These are phyloP conservation scores for Drosophila bunnanda DNA, from an alignment of 2,888 invertebrate genomes.

Conservation along the genomic window DNA sequence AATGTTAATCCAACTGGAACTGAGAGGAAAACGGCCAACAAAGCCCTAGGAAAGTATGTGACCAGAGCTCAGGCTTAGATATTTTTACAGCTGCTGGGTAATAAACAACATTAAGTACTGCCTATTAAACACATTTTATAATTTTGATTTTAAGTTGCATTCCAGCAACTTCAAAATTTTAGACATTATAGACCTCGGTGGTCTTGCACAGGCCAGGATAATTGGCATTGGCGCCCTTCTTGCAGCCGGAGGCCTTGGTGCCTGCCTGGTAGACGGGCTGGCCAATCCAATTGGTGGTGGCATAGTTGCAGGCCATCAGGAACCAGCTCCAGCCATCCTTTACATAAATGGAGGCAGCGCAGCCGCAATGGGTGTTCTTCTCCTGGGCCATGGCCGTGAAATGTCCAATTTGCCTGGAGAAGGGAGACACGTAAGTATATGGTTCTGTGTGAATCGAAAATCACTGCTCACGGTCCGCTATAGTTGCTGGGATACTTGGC, in stretches of 20 bases:
- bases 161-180: neutral
- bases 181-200: slow-evolving; percentile 42
- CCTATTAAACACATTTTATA: neutral
- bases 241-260: slow-evolving; percentile 30
- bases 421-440: neutral
- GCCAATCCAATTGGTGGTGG: slow-evolving; percentile 52
- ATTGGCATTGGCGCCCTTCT: slow-evolving; percentile 30
- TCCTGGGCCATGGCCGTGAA: slow-evolving; percentile 57
- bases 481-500: slow-evolving; percentile 63
- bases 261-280: slow-evolving; percentile 37
- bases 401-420: slow-evolving; percentile 49
- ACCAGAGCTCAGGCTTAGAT: neutral
- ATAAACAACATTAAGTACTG: neutral
- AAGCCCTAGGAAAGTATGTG: neutral
- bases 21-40: neutral
- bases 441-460: no score
- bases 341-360: slow-evolving; percentile 47
- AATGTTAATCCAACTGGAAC: slow-evolving; percentile 32
- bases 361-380: slow-evolving; percentile 48
- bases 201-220: slow-evolving; percentile 42
- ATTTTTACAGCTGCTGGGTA: slow-evolving; percentile 13
- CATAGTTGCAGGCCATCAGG: slow-evolving; percentile 56
- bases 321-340: slow-evolving; percentile 39
- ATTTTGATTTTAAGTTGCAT: no score
- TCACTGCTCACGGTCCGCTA: slow-evolving; percentile 49